Conservation (phyloP, 2,888 invertebrate genomes). For the Tetropium fuscum region DNA sequence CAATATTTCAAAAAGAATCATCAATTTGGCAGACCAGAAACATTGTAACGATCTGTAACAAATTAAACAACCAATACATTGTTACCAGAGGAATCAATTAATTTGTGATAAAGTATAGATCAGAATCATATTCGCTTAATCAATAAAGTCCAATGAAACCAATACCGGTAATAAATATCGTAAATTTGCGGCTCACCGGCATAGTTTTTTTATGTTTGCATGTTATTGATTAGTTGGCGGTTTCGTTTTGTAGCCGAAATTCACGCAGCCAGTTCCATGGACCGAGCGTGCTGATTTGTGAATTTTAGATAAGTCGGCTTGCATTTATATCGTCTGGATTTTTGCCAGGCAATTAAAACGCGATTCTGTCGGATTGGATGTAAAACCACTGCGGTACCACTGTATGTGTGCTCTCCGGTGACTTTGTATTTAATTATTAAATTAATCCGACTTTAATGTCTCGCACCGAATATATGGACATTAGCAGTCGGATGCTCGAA, state of each 20-base stretch:
- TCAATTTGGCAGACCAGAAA: too few relatives aligned
- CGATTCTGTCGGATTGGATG: slow-evolving; percentile 26
- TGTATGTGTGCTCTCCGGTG: slow-evolving; percentile 32
- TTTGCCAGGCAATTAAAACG: slow-evolving; percentile 40
- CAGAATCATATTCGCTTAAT: too few relatives aligned
- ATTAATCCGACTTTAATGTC: slow-evolving; percentile 32
- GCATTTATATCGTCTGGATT: slow-evolving; percentile 33
- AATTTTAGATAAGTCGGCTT: slow-evolving; percentile 20
- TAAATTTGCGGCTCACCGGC: not conserved
- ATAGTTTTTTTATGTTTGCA: not conserved
- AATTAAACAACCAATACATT: too few relatives aligned
- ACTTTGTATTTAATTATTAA: slow-evolving; percentile 24
- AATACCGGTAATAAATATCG: too few relatives aligned
- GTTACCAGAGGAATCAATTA: too few relatives aligned
- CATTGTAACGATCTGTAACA: too few relatives aligned
- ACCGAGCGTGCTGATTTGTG: slow-evolving; percentile 11
- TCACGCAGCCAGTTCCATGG: slow-evolving; percentile 9
- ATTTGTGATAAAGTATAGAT: too few relatives aligned
- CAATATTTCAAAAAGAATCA: too few relatives aligned
- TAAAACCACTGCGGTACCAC: slow-evolving; percentile 33
- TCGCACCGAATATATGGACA: slow-evolving; percentile 23
- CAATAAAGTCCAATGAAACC: too few relatives aligned
- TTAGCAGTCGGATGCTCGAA: slow-evolving; percentile 12
- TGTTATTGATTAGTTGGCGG: slow-evolving; percentile 1
- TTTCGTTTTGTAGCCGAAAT: slow-evolving; percentile 8